These are phyloP conservation scores for Aphidius gifuensis DNA, from an alignment of 1,140 invertebrate genomes.

Conservation along the genomic window DNA sequence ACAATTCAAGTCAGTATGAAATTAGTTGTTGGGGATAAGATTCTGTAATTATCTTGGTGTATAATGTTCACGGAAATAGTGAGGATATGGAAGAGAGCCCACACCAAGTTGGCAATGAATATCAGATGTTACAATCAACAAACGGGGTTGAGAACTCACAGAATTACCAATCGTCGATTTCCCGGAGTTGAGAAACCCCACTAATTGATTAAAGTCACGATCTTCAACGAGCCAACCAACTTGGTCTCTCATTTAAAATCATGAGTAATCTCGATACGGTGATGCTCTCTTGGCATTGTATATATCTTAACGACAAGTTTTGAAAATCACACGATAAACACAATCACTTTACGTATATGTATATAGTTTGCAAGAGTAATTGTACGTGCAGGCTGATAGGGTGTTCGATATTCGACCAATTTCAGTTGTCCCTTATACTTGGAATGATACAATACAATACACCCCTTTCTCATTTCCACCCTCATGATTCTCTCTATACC, in stretches of 20 bases:
- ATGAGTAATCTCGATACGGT: slow-evolving; percentile 36
- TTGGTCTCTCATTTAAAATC: slow-evolving; percentile 32
- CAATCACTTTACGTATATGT: background rate
- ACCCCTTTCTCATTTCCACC: slow-evolving; percentile 20
- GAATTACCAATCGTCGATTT: slow-evolving; percentile 52
- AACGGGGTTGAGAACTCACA: slow-evolving; percentile 2
- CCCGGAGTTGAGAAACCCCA: slow-evolving; percentile 49
- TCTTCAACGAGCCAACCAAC: slow-evolving; percentile 21
- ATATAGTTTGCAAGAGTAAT: too few species aligned
- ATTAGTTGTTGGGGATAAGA: slow-evolving; percentile 7
- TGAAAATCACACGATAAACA: background rate
- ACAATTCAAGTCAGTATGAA: slow-evolving; percentile 2
- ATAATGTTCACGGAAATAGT: slow-evolving; percentile 11
- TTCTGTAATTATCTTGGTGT: slow-evolving; percentile 10
- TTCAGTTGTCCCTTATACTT: slow-evolving; percentile 10
- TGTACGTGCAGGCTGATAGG: too few species aligned
- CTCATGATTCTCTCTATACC: background rate
- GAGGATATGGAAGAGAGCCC: slow-evolving; percentile 8
- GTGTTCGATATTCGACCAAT: too few species aligned
- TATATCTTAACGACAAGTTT: too few species aligned
- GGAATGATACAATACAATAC: background rate
- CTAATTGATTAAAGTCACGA: slow-evolving; percentile 51
- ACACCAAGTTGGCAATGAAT: slow-evolving; percentile 3
- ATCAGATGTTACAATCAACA: slow-evolving; percentile 15
- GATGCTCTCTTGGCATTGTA: background rate